Conservation (phyloP, 2,888 invertebrate species). For the Muschampia plurimacula region DNA sequence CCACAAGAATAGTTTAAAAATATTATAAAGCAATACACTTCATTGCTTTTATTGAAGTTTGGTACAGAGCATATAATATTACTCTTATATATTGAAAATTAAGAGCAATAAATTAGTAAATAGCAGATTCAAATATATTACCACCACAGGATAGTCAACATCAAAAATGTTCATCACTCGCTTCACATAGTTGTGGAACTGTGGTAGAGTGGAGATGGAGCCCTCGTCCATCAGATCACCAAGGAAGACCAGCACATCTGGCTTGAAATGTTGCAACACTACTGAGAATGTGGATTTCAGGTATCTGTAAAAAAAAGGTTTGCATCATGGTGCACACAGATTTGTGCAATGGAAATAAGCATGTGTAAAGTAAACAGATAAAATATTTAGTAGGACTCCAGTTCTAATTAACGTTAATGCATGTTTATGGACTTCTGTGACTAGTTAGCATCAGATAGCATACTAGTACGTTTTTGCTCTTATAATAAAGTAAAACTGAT, state of each 20-base stretch:
- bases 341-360: neutral
- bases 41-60: no score
- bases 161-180: constrained; percentile 87
- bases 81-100: no score
- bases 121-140: constrained; percentile 43
- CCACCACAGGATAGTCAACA: constrained; percentile 60
- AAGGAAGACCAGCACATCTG: constrained; percentile 94
- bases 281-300: constrained; percentile 91
- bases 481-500: no score
- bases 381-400: neutral
- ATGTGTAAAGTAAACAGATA: no score
- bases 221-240: constrained; percentile 99
- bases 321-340: neutral
- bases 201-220: constrained; percentile 88
- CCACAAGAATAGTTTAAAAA: no score
- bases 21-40: no score
- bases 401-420: neutral
- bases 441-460: no score
- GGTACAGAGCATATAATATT: no score
- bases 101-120: no score
- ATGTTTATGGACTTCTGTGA: no score
- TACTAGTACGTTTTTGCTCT: no score
- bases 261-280: constrained; percentile 89
- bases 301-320: constrained; percentile 86
- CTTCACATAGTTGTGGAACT: constrained; percentile 90